Evolutionary conservation across 2,797 vertebrate species (phyloP).

Genomic region (Myotis pilosus): DNA sequence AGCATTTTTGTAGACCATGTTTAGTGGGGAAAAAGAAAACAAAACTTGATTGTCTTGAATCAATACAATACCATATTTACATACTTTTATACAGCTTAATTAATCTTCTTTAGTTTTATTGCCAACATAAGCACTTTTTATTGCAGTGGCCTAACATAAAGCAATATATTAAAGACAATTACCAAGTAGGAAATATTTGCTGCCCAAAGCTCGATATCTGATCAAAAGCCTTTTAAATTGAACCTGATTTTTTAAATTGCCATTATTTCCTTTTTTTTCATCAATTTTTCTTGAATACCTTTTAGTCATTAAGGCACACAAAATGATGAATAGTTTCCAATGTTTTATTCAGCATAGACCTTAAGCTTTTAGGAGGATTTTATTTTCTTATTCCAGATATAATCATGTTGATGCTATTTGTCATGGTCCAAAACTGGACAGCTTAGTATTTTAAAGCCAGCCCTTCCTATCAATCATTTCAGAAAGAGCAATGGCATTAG

Average conservation of each 20-base stretch:
- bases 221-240: constrained; percentile 48
- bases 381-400: constrained; percentile 40
- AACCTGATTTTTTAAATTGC: constrained; percentile 1
- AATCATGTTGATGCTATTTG: constrained; percentile 43
- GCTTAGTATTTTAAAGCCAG: constrained; percentile 54
- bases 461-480: constrained; percentile 59
- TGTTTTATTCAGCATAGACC: not conserved
- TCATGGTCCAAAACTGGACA: constrained; percentile 37
- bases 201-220: constrained; percentile 27
- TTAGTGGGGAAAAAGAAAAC: not conserved
- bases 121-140: not conserved
- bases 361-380: not conserved
- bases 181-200: not conserved
- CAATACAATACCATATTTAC: not conserved
- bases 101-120: not conserved
- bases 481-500: constrained; percentile 35
- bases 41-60: not conserved
- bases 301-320: not conserved
- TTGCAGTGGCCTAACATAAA: not conserved
- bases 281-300: not conserved
- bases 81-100: constrained; percentile 5
- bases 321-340: constrained; percentile 28
- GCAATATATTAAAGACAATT: constrained; percentile 6
- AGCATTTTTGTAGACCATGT: not conserved
- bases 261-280: constrained; percentile 28